Percentiles rank a stretch among this genome's conserved stretches.
phyloP scores from a whole-genome alignment of 2,888 invertebrate genomes.

The Syrista parreyssii region DNA sequence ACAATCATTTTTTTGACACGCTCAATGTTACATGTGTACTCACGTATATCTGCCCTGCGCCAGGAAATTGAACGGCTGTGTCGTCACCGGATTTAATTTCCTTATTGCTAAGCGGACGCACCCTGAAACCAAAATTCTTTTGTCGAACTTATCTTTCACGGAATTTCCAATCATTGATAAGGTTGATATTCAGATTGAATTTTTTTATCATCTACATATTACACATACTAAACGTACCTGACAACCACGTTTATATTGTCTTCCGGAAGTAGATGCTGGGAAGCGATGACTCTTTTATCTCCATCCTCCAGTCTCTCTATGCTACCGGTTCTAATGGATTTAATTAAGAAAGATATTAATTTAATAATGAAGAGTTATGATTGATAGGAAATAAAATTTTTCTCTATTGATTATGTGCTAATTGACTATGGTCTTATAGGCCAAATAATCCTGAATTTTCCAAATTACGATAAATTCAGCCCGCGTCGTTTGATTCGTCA shows the following conservation, averaged over 20 bases:
- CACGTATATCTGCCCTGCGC: conserved; percentile 86
- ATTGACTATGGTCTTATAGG: not conserved
- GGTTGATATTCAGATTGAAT: conserved; percentile 7
- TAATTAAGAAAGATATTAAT: conserved; percentile 18
- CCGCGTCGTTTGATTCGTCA: not conserved
- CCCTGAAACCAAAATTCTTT: conserved; percentile 68
- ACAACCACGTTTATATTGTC: conserved; percentile 92
- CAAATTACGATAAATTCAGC: not conserved
- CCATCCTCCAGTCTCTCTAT: conserved; percentile 67
- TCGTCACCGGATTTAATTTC: conserved; percentile 79
- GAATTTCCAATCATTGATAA: not conserved
- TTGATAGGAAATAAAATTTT: not conserved
- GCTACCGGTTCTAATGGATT: conserved; percentile 64
- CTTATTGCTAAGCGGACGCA: conserved; percentile 82
- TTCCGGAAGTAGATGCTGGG: conserved; percentile 71
- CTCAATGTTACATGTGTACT: conserved; percentile 49
- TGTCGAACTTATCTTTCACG: not conserved
- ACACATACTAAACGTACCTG: conserved; percentile 69
- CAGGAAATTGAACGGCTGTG: conserved; percentile 84
- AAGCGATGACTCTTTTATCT: conserved; percentile 67
- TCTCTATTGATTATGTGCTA: not conserved
- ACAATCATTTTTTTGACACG: not conserved
- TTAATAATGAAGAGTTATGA: not conserved
- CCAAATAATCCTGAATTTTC: too few relatives aligned
- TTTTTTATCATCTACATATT: conserved; percentile 2